phyloP scores from a whole-genome alignment of 2,888 invertebrate genomes.

The Tiliacea aurago region DNA sequence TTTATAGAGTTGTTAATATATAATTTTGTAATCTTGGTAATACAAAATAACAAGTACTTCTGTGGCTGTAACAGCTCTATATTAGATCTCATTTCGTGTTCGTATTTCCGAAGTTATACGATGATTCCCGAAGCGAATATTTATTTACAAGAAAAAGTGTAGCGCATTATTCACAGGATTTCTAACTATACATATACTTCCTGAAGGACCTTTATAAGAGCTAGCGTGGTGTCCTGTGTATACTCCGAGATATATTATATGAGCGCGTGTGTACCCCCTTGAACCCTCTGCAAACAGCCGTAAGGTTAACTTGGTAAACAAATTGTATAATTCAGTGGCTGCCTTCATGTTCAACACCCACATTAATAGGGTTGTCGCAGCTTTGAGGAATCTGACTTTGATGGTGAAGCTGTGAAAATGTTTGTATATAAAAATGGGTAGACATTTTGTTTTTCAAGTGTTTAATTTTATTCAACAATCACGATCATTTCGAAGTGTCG shows the following conservation, averaged over 20 bases:
- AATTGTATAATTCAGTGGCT: constrained; percentile 49
- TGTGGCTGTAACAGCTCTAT: not conserved
- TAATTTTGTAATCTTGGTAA: not conserved
- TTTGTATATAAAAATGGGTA: not conserved
- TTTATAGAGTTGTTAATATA: too few relatives aligned
- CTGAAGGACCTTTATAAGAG: not conserved
- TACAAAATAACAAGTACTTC: not conserved
- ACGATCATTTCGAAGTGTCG: too few relatives aligned
- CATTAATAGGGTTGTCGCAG: constrained; percentile 35
- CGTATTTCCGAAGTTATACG: not conserved
- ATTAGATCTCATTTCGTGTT: not conserved
- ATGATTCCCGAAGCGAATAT: not conserved
- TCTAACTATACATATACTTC: not conserved
- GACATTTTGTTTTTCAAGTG: not conserved
- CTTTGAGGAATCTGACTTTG: not conserved
- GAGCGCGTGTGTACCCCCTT: constrained; percentile 11
- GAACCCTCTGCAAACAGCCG: constrained; percentile 47
- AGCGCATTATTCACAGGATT: too few relatives aligned
- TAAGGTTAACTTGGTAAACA: constrained; percentile 54
- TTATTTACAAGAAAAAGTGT: too few relatives aligned
- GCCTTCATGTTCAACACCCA: constrained; percentile 31
- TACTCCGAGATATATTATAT: not conserved
- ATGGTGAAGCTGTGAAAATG: not conserved
- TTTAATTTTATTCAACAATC: too few relatives aligned
- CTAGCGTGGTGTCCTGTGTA: not conserved